These are phyloP conservation scores for Boulengeromyrus knoepffleri DNA, from an alignment of 2,113 vertebrate genomes.

Conservation along the genomic window DNA sequence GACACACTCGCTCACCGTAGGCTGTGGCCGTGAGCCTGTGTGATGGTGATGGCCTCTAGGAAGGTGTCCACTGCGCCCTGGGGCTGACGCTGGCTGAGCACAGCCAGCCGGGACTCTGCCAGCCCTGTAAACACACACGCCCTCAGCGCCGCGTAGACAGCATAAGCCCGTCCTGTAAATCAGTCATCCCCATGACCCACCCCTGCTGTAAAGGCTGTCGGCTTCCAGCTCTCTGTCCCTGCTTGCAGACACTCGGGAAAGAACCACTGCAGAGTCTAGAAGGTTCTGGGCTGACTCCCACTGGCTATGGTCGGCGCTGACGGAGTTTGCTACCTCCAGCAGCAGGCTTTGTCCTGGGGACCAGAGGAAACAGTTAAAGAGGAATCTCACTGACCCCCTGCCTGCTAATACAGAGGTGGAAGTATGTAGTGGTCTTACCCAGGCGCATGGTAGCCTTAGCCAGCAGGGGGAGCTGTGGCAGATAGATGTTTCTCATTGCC, in stretches of 20 bases:
- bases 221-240: slow-evolving; percentile 60
- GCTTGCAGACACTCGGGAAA: slow-evolving; percentile 52
- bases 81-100: slow-evolving; percentile 38
- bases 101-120: slow-evolving; percentile 54
- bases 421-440: slow-evolving; percentile 56
- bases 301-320: slow-evolving; percentile 32
- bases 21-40: slow-evolving; percentile 60
- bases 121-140: slow-evolving; percentile 51
- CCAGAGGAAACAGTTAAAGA: neutral
- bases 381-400: neutral
- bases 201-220: slow-evolving; percentile 72
- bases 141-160: neutral
- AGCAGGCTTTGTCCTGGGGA: slow-evolving; percentile 54
- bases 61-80: slow-evolving; percentile 50
- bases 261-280: slow-evolving; percentile 55
- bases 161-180: neutral
- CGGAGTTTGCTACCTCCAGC: slow-evolving; percentile 36
- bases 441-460: slow-evolving; percentile 71
- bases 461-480: slow-evolving; percentile 71
- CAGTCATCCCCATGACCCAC: slow-evolving; percentile 34
- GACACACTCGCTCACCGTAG: slow-evolving; percentile 54
- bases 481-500: slow-evolving; percentile 71
- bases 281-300: slow-evolving; percentile 47
- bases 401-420: neutral
- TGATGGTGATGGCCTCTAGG: slow-evolving; percentile 59